Evolutionary conservation across 2,113 vertebrate species (phyloP).

Genomic region (Gulo gulo): DNA sequence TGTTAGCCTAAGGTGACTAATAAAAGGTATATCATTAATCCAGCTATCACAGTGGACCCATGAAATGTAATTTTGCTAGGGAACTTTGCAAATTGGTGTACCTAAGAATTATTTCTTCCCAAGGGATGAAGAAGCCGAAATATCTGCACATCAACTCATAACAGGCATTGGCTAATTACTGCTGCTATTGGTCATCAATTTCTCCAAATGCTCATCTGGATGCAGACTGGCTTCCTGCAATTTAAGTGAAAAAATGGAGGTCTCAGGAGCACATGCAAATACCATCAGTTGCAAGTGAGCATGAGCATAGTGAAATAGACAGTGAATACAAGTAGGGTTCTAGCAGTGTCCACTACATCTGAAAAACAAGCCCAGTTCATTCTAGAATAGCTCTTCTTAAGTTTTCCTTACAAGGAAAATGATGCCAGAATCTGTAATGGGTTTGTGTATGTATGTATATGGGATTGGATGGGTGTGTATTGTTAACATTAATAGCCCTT

Average conservation of each 20-base stretch:
- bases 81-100: background rate
- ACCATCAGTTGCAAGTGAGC: background rate
- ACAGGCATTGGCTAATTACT: background rate
- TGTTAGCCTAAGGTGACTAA: background rate
- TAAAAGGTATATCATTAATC: background rate
- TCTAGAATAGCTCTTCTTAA: background rate
- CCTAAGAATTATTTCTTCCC: background rate
- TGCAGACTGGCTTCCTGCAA: background rate
- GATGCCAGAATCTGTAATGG: background rate
- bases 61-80: background rate
- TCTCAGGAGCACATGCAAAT: background rate
- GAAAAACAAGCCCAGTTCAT: background rate
- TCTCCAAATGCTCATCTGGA: background rate
- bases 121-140: background rate
- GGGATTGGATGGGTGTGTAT: background rate
- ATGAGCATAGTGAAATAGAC: rapidly evolving
- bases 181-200: no score
- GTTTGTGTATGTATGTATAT: no score
- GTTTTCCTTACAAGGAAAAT: background rate
- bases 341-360: rapidly evolving
- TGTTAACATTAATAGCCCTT: no score
- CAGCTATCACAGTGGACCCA: background rate
- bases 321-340: background rate
- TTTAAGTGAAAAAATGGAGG: background rate
- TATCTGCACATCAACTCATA: background rate